phyloP scores from a whole-genome alignment of 2,888 invertebrate genomes.

The Spatulosminthurus flaviceps region DNA sequence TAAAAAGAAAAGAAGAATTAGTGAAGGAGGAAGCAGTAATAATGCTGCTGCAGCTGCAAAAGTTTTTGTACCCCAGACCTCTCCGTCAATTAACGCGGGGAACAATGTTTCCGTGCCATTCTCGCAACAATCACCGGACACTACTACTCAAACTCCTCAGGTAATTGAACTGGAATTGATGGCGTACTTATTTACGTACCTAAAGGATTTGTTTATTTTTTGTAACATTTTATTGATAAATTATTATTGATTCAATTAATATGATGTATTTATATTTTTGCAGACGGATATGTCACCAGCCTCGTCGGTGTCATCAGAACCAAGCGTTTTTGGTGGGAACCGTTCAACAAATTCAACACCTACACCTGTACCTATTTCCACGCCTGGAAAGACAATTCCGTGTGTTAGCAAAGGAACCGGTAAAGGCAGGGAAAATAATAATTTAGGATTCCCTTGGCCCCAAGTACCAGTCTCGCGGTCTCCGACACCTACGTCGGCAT shows the following conservation, averaged over 20 bases:
- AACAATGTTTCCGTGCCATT: constrained; percentile 61
- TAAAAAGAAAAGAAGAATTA: constrained; percentile 57
- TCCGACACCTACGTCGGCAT: constrained; percentile 39
- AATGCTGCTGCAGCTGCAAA: constrained; percentile 27
- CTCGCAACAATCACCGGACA: constrained; percentile 63
- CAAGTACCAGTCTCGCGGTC: constrained; percentile 41
- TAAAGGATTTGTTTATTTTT: too few relatives aligned
- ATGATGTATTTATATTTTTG: too few relatives aligned
- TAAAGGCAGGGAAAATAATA: constrained; percentile 52
- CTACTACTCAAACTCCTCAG: constrained; percentile 63
- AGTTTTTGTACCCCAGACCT: constrained; percentile 41
- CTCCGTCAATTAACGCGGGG: constrained; percentile 26
- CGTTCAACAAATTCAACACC: constrained; percentile 56
- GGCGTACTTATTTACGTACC: too few relatives aligned
- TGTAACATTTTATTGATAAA: background rate
- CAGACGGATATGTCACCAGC: constrained; percentile 63
- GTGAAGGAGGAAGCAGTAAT: constrained; percentile 30
- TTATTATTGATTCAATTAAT: background rate
- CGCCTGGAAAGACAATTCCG: constrained; percentile 23
- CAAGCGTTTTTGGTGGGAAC: constrained; percentile 46
- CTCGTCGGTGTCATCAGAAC: constrained; percentile 62
- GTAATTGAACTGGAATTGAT: constrained; percentile 52
- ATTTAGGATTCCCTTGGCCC: constrained; percentile 58
- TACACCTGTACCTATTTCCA: constrained; percentile 50
- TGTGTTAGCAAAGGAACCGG: constrained; percentile 46